Base-by-base conservation (phyloP, 2,113 vertebrate genomes). In the Spilogale gracilis region DNA sequence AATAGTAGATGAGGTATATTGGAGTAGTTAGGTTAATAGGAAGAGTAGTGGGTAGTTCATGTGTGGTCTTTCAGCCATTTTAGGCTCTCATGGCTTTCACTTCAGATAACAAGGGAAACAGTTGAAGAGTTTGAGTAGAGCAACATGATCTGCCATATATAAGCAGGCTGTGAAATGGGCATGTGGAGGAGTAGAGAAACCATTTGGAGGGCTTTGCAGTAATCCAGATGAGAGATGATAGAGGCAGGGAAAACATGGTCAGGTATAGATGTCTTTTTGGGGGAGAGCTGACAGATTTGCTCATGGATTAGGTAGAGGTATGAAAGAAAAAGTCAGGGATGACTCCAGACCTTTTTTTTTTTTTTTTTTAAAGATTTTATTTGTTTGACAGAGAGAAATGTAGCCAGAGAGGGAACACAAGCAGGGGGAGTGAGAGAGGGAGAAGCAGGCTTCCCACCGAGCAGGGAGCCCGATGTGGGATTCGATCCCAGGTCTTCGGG, bases 341-440 rank as follows among this genome's bases (percentile, higher is more conserved):
- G 30, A 81, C 18, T 92, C 73, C 32, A 85, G 52, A 92, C 76
- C 23, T 92, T 93, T 74, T 89, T n/a, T n/a, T n/a, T n/a, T n/a
- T n/a, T n/a, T n/a, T n/a, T n/a, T n/a, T n/a, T n/a, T 38, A 38
- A 38, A 38, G 38, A 38, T 38, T 38, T 38, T 38, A 38, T 38
- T 38, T 38, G 38, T 38, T 38, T 38, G 38, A 38, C 38, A 38
- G 38, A 38, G 38, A 38, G 38, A 38, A 38, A 38, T 38, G 38
- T 38, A 38, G 38, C 38, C 38, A 38, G 38, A 38, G 38, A 38
- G 38, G 38, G 38, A 38, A 38, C 38, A 38, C 38, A 38, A 38
- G 38, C 38, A 38, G 38, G 38, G 38, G 38, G 38, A 38, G 38
- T 38, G 38, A 38, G 38, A 38, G 38, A 38, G 38, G 38, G 38